Evolutionary conservation across 2,113 vertebrate genomes (phyloP).

Genomic region (Gavialis gangeticus): DNA sequence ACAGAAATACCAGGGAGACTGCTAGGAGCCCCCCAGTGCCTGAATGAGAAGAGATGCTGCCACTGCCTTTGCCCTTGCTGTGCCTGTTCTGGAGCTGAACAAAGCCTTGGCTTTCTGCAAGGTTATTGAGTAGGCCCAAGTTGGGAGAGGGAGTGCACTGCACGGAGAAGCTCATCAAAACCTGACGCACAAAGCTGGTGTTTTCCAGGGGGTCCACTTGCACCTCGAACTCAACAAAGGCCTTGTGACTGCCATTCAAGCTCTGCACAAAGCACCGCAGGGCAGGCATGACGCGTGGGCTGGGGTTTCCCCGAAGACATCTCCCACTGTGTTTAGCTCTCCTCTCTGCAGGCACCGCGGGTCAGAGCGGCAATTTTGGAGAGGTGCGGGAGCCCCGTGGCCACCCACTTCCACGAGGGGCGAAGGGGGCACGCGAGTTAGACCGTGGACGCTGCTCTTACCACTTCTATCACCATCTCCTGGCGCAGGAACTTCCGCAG

Average conservation of each 20-base stretch:
- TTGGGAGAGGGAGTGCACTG: not conserved
- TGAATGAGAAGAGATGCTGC: not conserved
- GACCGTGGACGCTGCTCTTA: conserved; percentile 74
- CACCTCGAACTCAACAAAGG: not conserved
- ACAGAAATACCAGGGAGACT: too few species aligned
- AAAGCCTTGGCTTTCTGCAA: not conserved
- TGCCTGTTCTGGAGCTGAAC: not conserved
- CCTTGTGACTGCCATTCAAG: not conserved
- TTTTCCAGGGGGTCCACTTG: not conserved
- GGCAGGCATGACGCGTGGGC: not conserved
- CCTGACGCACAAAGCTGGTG: not conserved
- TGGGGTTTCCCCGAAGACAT: not conserved
- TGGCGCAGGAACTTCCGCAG: conserved; percentile 95
- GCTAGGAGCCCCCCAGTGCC: too few species aligned
- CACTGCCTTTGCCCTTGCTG: not conserved
- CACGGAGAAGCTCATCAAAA: not conserved
- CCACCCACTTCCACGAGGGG: not conserved
- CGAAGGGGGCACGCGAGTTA: fast-evolving
- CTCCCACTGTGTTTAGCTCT: not conserved
- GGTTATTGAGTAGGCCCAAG: not conserved
- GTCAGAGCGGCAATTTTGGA: too few species aligned
- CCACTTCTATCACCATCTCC: conserved; percentile 97
- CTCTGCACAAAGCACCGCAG: not conserved
- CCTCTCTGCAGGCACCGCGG: not conserved
- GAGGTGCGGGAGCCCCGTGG: not conserved